Conservation (phyloP, 2,113 vertebrate species). For the Pollimyrus isidori region DNA sequence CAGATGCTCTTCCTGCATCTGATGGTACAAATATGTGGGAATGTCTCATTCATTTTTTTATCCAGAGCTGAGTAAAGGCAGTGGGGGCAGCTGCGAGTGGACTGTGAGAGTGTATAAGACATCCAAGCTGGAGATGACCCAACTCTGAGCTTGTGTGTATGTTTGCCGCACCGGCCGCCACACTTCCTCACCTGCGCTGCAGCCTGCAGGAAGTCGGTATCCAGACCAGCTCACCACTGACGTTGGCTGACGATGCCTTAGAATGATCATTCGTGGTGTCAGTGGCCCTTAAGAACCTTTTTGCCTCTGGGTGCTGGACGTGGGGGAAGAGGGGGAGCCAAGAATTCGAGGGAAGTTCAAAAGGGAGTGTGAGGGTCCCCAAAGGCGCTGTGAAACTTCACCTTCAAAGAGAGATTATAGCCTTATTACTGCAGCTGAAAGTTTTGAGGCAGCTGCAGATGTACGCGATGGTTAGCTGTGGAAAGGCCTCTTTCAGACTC, state of each 20-base stretch:
- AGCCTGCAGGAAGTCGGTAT: neutral
- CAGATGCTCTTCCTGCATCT: slow-evolving; percentile 10
- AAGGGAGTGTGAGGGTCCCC: neutral
- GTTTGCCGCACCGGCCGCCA: neutral
- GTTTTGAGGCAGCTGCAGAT: slow-evolving; percentile 19
- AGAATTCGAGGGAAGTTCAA: neutral
- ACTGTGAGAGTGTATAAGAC: neutral
- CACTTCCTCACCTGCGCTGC: neutral
- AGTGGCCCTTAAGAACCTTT: neutral
- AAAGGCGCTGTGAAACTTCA: slow-evolving; percentile 17
- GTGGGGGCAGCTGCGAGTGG: neutral
- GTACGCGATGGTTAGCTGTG: slow-evolving; percentile 7
- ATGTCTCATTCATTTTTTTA: slow-evolving; percentile 4
- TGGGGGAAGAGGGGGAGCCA: neutral
- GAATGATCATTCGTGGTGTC: neutral
- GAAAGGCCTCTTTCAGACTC: slow-evolving; percentile 5
- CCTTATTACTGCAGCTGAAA: slow-evolving; percentile 17
- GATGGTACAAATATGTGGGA: slow-evolving; percentile 12
- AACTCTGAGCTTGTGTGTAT: neutral
- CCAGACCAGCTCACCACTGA: neutral
- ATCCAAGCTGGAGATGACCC: neutral
- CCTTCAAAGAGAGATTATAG: slow-evolving; percentile 27
- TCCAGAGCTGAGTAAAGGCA: neutral
- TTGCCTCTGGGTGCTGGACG: neutral
- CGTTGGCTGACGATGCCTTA: neutral